Base-by-base conservation (phyloP, 2,797 vertebrate species). In the Clarias pachynema region DNA sequence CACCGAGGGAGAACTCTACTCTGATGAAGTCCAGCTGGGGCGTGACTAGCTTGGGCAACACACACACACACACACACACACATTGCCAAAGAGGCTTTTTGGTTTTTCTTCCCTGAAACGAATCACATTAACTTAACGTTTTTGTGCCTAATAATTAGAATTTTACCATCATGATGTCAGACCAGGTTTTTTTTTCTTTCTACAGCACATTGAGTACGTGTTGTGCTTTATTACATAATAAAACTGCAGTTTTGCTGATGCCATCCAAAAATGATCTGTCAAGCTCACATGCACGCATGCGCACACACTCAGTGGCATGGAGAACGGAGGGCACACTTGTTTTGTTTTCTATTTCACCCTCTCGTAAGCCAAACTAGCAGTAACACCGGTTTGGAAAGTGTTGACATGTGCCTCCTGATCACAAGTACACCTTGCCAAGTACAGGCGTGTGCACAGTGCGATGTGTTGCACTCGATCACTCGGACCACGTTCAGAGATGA, bases 21-120 rank as follows among this genome's bases (percentile, higher is more conserved):
- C 57, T 83, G 85, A 86, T 60, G 15, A 63, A 59, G 44, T 87
- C 74, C 82, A 84, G 70, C 84, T 81, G 73, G 49, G 82, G 60
- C 18, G 44, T 81, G 63, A 66, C 82, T 49, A 59, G 74, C 57
- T 78, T 31, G 63, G 72, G 40, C 60, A 82, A 68, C 72, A 81
- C 68, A 72, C 77, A 65, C 68, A 72, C 65, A 66, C 72, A 81
- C 68, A 72, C 77, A 65, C n/a, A n/a, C 68, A 72, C 65, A 77
- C 82, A 59, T 40, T 44, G 81, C 82, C 81, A 84, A 82, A 82
- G 53, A 65, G 63, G 69, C 79, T 24, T 69, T 40, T 69, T 37
- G 0, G 0, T 7, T 73, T 49, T 53, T 2, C 12, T n/a, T 26
- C 3, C n/a, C 15, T 72, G 22, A 24, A 72, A 12, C 5, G 4